Base-by-base conservation (phyloP, 2,113 vertebrate genomes). In the Dryoscopus gambensis region DNA sequence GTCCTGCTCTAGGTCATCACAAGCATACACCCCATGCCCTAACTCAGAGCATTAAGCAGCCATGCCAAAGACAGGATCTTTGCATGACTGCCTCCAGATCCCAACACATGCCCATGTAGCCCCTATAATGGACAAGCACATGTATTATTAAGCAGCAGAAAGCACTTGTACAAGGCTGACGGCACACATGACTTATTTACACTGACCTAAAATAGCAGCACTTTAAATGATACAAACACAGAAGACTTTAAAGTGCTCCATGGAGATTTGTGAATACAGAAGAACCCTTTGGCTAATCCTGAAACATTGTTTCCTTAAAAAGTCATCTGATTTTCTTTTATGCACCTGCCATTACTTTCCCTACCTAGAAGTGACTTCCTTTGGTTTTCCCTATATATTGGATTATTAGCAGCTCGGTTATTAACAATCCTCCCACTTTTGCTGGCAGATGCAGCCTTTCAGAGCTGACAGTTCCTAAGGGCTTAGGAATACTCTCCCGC, bases 101-200 rank as follows among this genome's bases (percentile, higher is more conserved):
- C 96, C 95, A 95, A 69, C 96, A 96, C 94, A n/a, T 56, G 81
- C 83, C 93, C 92, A 2, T 87, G 94, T 93, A 97, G 95, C 86
- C 96, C 97, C 98, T 98, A 96, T 98, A 98, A 98, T 98, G 98
- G 98, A 98, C 96, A 95, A 95, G 89, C 63, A 59, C 93, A 98
- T 99, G 94, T 97, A 98, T 98, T 98, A 98, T 98, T 98, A 97
- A 98, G 89, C 87, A 97, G 94, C 90, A 93, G 96, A 97, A 97
- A 97, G 97, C 95, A 97, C 96, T 97, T 96, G 97, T 96, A 96
- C 96, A 97, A 95, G 97, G 97, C 97, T 97, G 92, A 94, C 94
- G 63, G 96, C 95, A 92, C 92, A 95, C 96, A 97, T 97, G 96
- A 97, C 97, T 98, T 97, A 97, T 97, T 98, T 97, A 97, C 97